These are phyloP conservation scores for Trachymyrmex septentrionalis DNA, from an alignment of 1,140 invertebrate genomes.

Conservation along the genomic window DNA sequence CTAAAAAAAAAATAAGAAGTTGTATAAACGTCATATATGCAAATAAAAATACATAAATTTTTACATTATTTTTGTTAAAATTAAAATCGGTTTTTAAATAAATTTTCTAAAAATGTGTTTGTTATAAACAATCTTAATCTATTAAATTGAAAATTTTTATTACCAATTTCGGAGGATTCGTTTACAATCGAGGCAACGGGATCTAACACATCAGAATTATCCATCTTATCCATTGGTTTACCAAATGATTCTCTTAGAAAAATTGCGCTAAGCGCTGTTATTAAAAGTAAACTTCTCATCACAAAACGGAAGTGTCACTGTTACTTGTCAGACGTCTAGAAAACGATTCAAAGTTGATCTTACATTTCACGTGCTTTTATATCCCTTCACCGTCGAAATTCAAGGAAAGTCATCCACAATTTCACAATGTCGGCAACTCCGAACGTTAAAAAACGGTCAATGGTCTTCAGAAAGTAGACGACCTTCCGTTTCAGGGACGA, in stretches of 20 bases:
- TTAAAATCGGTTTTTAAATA: background rate
- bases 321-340: constrained; percentile 25
- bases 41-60: background rate
- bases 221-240: constrained; percentile 32
- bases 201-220: background rate
- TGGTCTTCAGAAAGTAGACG: constrained; percentile 67
- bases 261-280: constrained; percentile 1
- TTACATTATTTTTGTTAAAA: background rate
- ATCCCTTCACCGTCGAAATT: constrained; percentile 68
- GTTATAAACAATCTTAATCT: background rate
- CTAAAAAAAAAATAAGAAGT: background rate
- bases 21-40: background rate
- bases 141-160: constrained; percentile 23
- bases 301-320: constrained; percentile 19
- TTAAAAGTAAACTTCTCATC: constrained; percentile 29
- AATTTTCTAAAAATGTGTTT: background rate
- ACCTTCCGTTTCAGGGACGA: constrained; percentile 77
- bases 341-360: constrained; percentile 26
- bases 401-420: constrained; percentile 33
- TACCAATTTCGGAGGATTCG: constrained; percentile 14
- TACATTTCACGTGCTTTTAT: constrained; percentile 67
- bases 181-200: background rate
- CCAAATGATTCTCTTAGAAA: background rate
- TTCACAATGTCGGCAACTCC: constrained; percentile 33
- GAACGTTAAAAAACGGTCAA: constrained; percentile 28